These are phyloP conservation scores for Malthinus seriepunctatus DNA, from an alignment of 2,888 invertebrate genomes.

Conservation along the genomic window DNA sequence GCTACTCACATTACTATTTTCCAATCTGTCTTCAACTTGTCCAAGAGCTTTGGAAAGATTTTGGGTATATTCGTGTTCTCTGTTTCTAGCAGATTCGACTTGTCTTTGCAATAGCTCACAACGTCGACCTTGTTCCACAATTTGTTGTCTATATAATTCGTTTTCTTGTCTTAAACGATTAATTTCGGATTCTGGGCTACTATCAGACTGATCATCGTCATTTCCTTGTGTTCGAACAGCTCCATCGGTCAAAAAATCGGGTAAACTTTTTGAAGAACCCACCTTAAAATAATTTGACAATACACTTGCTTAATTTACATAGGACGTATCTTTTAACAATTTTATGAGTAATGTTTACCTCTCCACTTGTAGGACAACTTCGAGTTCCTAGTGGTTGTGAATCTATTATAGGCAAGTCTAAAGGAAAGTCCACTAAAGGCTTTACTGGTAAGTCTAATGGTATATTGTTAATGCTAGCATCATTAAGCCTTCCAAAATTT, in stretches of 20 bases:
- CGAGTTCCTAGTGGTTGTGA: conserved; percentile 35
- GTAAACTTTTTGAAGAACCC: conserved; percentile 62
- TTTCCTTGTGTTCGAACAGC: conserved; percentile 57
- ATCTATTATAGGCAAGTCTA: conserved; percentile 49
- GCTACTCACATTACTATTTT: conserved; percentile 59
- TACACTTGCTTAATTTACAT: too few species aligned
- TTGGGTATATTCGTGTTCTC: conserved; percentile 59
- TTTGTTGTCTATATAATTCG: conserved; percentile 58
- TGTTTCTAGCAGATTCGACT: conserved; percentile 57
- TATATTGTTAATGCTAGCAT: conserved; percentile 32
- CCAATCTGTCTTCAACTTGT: conserved; percentile 62
- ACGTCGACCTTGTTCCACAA: conserved; percentile 58
- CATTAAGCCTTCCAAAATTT: conserved; percentile 32
- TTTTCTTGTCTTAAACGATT: conserved; percentile 61
- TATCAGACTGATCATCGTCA: conserved; percentile 37
- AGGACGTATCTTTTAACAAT: not conserved
- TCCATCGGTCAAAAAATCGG: conserved; percentile 74
- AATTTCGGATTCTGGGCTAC: conserved; percentile 50
- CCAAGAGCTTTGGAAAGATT: conserved; percentile 61
- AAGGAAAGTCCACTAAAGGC: conserved; percentile 49
- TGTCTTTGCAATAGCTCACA: conserved; percentile 60
- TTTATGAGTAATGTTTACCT: conserved; percentile 25
- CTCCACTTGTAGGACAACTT: conserved; percentile 37
- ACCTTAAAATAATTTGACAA: conserved; percentile 13
- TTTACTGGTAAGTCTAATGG: conserved; percentile 49